Base-by-base conservation (phyloP, 23 tunicate genomes). In the Aplidium turbinatum region DNA sequence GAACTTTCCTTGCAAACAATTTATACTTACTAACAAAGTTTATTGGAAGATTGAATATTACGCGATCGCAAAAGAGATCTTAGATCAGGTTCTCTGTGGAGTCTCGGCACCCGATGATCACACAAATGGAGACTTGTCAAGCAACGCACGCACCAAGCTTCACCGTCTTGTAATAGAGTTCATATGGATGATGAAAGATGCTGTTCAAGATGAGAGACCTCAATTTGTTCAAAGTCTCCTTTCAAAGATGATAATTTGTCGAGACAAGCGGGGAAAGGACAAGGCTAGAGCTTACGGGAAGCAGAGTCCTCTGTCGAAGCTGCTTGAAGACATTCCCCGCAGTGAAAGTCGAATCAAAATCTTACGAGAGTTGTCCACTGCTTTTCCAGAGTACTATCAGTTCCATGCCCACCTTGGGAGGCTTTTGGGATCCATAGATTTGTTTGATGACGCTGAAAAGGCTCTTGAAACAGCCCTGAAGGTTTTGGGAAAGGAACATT, bases 381-480 rank as follows among this genome's bases (percentile, higher is more conserved):
- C 78, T 28, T 78, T 78, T 35, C 83, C 83, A 7, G 31, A 32
- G 3, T 3, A 78, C 32, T 32, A 38, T 13, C 62, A 78, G 4
- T 78, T 66, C 36, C 75, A 33, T 4, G 83, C 83, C 32, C 83
- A 78, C 31, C 46, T 78, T 20, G 83, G 83, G 13, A 78, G 83
- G 47, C 47, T 79, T 11, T 67, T 33, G 20, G 34, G 23, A 0
- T 26, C 6, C 4, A 29, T 52, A 32, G 56, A 34, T 20, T 36
- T 32, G 28, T 60, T 76, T 35, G 71, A 60, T 19, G 40, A 60
- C 26, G 81, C 81, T 26, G 71, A 60, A 42, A 35, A 13, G 1
- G 38, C 32, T 28, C 39, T 76, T 1, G 33, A 60, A 9, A 28
- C 27, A 4, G 81, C 81, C 1, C 38, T 76, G 20, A 32, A 53